Evolutionary conservation across 2,797 vertebrate genomes (phyloP).

Genomic region (Philypnodon macrostomus): DNA sequence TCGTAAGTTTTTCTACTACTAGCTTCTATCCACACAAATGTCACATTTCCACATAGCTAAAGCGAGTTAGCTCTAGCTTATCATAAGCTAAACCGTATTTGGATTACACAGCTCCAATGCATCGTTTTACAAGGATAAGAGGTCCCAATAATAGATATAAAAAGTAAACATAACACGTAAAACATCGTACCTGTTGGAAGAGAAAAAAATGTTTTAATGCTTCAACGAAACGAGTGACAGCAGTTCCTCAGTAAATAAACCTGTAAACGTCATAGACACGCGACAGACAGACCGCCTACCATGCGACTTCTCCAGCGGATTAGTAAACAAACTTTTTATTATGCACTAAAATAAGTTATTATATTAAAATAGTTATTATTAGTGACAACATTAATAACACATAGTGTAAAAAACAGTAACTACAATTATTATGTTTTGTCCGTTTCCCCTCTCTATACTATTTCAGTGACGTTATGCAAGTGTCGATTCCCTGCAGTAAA

Average conservation of each 20-base stretch:
- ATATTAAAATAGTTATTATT: no score
- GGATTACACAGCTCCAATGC: constrained; percentile 38
- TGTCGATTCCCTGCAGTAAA: not conserved
- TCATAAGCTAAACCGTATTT: constrained; percentile 48
- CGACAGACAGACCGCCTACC: constrained; percentile 24
- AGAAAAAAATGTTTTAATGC: constrained; percentile 24
- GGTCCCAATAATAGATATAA: not conserved
- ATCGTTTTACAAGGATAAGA: not conserved
- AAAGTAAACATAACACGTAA: not conserved
- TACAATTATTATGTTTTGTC: no score
- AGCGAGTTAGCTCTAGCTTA: constrained; percentile 22
- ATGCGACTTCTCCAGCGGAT: constrained; percentile 4
- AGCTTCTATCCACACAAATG: not conserved
- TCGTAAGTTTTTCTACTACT: no score
- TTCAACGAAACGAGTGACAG: constrained; percentile 36
- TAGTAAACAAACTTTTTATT: no score
- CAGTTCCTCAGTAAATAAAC: constrained; percentile 60
- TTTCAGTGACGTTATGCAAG: not conserved
- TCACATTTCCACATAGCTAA: constrained; percentile 22
- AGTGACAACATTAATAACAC: no score
- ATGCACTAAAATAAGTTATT: no score
- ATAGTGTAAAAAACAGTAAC: no score
- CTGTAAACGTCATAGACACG: constrained; percentile 58
- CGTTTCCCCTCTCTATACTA: not conserved
- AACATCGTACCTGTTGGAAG: constrained; percentile 63